These are phyloP conservation scores for Heliconius congener DNA, from an alignment of 1,140 invertebrate species.

Conservation along the genomic window DNA sequence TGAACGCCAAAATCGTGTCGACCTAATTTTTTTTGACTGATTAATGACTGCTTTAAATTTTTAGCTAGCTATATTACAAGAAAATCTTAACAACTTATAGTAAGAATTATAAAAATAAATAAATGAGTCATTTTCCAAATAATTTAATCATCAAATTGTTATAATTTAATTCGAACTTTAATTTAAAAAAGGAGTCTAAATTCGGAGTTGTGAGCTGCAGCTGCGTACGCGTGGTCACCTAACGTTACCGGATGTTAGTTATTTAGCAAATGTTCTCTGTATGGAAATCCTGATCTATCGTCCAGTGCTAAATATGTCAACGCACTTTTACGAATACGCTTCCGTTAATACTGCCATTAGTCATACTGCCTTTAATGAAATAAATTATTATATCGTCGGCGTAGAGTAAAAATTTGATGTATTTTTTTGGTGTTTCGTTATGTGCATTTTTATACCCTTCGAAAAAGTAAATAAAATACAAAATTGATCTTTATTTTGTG, in stretches of 20 bases:
- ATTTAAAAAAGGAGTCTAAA: constrained; percentile 6
- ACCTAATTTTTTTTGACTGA: constrained; percentile 3
- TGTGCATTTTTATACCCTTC: no score
- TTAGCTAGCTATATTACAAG: background rate
- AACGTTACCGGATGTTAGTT: constrained; percentile 53
- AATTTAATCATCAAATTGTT: background rate
- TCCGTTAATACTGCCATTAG: constrained; percentile 6
- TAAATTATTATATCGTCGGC: background rate
- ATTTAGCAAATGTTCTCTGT: constrained; percentile 49
- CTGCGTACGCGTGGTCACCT: constrained; percentile 47
- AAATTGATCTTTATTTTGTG: no score
- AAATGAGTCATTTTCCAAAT: background rate
- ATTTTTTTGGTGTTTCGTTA: no score
- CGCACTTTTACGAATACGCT: constrained; percentile 11
- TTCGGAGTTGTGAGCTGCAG: background rate
- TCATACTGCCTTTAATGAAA: background rate
- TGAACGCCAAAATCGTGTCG: background rate
- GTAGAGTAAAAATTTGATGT: no score
- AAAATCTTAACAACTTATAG: background rate
- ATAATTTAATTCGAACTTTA: background rate
- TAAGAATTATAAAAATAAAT: background rate
- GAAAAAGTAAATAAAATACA: no score
- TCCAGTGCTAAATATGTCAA: constrained; percentile 16
- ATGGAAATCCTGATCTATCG: constrained; percentile 21
- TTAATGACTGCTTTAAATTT: background rate